Evolutionary conservation across 2,888 invertebrate genomes (phyloP).

Genomic region (Brachylomia viminalis): DNA sequence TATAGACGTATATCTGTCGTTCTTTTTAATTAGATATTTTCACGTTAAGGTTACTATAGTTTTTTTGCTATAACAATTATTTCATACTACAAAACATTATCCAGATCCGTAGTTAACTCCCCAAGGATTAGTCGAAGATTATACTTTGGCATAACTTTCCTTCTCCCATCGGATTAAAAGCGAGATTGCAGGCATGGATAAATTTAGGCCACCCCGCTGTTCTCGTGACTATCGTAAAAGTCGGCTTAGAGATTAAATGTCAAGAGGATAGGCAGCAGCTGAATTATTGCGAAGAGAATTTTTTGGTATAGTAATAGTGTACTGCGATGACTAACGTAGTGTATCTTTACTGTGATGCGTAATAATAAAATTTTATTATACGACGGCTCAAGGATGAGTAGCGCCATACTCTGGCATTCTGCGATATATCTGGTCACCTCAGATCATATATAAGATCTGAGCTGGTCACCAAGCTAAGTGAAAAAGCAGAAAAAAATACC

Average conservation of each 20-base stretch:
- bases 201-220: slow-evolving; percentile 53
- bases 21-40: not conserved
- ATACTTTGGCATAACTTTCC: slow-evolving; percentile 51
- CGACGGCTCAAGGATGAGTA: not conserved
- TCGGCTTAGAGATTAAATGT: slow-evolving; percentile 50
- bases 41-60: not conserved
- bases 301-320: not conserved
- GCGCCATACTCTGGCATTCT: not conserved
- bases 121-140: slow-evolving; percentile 46
- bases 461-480: not conserved
- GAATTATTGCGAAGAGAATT: slow-evolving; percentile 21
- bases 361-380: not conserved
- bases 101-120: slow-evolving; percentile 37
- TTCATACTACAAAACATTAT: slow-evolving; percentile 30
- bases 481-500: not conserved
- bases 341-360: not conserved
- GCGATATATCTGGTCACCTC: not conserved
- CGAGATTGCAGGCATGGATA: slow-evolving; percentile 59
- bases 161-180: slow-evolving; percentile 56
- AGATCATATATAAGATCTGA: no score
- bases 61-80: slow-evolving; percentile 6
- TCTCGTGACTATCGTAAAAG: slow-evolving; percentile 48
- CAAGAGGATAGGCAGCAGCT: not conserved
- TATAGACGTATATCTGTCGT: not conserved
- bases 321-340: not conserved